These are phyloP conservation scores for Caenorhabditis drosophilae DNA, from an alignment of 2,888 invertebrate genomes.

Conservation along the genomic window DNA sequence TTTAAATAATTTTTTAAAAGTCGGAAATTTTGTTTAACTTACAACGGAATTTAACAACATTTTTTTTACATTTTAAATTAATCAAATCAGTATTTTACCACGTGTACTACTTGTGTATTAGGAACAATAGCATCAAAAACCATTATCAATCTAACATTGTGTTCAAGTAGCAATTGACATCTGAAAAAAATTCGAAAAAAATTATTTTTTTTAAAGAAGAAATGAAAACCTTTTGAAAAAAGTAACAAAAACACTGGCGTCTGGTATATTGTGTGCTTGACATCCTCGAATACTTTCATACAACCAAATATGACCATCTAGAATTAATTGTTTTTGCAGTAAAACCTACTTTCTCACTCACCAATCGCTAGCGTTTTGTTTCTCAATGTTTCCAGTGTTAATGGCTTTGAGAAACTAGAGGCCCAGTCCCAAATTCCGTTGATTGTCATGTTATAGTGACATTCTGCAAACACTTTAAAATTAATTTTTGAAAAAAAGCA, in stretches of 20 bases:
- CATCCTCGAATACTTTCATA: constrained; percentile 36
- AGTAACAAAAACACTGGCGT: constrained; percentile 31
- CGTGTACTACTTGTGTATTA: no score
- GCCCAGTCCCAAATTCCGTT: constrained; percentile 48
- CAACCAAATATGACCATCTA: constrained; percentile 55
- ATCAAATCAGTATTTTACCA: no score
- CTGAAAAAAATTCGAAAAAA: neutral
- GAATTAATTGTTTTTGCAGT: constrained; percentile 4
- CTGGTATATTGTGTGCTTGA: constrained; percentile 23
- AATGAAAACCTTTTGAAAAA: constrained; percentile 35
- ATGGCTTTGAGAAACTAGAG: constrained; percentile 12
- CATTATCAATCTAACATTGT: constrained; percentile 34
- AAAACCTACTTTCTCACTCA: constrained; percentile 11
- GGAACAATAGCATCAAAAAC: constrained; percentile 33
- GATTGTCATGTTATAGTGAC: constrained; percentile 37
- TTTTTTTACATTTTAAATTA: no score
- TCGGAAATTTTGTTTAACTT: no score
- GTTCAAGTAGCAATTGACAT: constrained; percentile 7
- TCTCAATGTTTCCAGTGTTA: constrained; percentile 24
- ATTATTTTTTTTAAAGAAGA: neutral
- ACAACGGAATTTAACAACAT: no score
- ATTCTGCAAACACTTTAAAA: constrained; percentile 9
- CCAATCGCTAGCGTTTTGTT: constrained; percentile 46
- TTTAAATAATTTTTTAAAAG: no score
- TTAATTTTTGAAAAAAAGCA: neutral